Conservation (phyloP, 2,888 invertebrate genomes). For the Hemaris fuciformis region DNA sequence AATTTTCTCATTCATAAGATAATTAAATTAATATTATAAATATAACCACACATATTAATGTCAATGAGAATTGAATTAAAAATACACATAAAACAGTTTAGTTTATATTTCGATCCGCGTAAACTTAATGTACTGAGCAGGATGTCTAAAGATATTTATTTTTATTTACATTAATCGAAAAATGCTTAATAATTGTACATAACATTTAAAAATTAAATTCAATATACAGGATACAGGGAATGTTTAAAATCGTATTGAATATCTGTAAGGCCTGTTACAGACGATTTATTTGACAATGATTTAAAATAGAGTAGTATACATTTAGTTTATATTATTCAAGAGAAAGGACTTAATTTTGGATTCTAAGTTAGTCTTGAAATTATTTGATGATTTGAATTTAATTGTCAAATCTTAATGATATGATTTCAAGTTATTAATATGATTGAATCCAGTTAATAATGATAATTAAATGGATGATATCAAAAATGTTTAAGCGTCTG, state of each 20-base stretch:
- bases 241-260: constrained; percentile 31
- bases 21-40: not conserved
- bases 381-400: too few species aligned
- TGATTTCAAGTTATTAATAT: too few species aligned
- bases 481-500: not conserved
- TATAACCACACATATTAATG: not conserved
- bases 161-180: constrained; percentile 5
- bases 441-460: not conserved
- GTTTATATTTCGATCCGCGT: not conserved
- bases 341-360: too few species aligned
- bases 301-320: not conserved
- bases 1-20: not conserved
- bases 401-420: too few species aligned
- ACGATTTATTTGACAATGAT: not conserved
- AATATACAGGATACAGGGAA: constrained; percentile 28
- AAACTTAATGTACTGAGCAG: constrained; percentile 12
- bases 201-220: constrained; percentile 21
- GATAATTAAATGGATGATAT: not conserved
- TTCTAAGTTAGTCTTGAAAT: too few species aligned
- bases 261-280: constrained; percentile 13
- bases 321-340: too few species aligned
- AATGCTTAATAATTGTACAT: constrained; percentile 7
- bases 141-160: constrained; percentile 12
- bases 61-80: constrained; percentile 1
- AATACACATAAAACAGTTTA: not conserved